These are phyloP conservation scores for Pachycephus smyrnensis DNA, from an alignment of 2,888 invertebrate species.

Conservation along the genomic window DNA sequence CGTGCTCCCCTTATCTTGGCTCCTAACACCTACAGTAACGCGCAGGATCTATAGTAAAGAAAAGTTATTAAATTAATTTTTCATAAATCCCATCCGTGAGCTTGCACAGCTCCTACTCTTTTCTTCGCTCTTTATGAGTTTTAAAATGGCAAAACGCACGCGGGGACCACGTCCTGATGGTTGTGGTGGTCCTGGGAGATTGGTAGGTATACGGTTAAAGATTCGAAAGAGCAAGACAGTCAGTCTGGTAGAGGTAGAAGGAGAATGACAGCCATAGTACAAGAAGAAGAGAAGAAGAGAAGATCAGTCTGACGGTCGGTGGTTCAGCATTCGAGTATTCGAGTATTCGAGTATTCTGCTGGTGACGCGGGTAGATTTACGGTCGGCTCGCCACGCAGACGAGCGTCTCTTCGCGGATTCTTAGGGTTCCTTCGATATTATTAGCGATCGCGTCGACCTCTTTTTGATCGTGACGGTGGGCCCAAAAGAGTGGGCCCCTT, in stretches of 20 bases:
- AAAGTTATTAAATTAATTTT: background rate
- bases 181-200: background rate
- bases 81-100: background rate
- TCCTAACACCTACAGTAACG: background rate
- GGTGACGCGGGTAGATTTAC: conserved; percentile 63
- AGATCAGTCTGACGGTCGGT: background rate
- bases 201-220: background rate
- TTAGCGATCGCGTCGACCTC: conserved; percentile 60
- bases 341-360: conserved; percentile 52
- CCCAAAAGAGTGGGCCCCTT: background rate
- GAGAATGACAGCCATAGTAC: background rate
- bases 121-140: background rate
- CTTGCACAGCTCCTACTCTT: background rate
- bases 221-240: background rate
- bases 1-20: background rate
- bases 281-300: background rate
- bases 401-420: conserved; percentile 61
- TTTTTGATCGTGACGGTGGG: conserved; percentile 54
- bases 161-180: background rate
- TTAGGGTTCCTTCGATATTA: conserved; percentile 63
- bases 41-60: background rate
- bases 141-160: background rate
- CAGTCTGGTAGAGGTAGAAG: background rate
- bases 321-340: conserved; percentile 17
- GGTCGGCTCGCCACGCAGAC: conserved; percentile 62